Evolutionary conservation across 2,888 invertebrate genomes (phyloP).

Genomic region (Lithophane socia): DNA sequence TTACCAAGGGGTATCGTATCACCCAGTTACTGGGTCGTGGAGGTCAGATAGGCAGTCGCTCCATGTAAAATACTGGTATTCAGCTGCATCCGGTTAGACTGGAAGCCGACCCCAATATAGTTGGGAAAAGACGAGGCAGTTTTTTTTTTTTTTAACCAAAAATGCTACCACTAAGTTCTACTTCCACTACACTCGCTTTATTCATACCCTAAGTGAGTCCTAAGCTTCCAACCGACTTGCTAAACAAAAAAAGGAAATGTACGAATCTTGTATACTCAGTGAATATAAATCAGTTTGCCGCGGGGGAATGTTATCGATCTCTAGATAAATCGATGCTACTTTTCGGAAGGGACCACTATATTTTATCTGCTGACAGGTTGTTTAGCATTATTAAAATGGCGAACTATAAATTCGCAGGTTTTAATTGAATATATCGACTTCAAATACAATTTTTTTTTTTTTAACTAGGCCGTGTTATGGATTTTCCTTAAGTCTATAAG

Average conservation of each 20-base stretch:
- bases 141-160: background rate
- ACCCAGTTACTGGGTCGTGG: too few relatives aligned
- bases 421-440: slow-evolving; percentile 33
- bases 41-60: too few relatives aligned
- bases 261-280: slow-evolving; percentile 45
- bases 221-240: slow-evolving; percentile 31
- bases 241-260: slow-evolving; percentile 60
- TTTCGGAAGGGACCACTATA: slow-evolving; percentile 45
- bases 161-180: too few relatives aligned
- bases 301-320: slow-evolving; percentile 49
- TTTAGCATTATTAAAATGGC: slow-evolving; percentile 35
- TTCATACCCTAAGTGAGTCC: background rate
- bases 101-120: too few relatives aligned
- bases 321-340: slow-evolving; percentile 49
- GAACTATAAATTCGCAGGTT: slow-evolving; percentile 29
- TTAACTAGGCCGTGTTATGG: background rate
- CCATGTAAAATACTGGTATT: too few relatives aligned
- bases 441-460: background rate
- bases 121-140: too few relatives aligned
- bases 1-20: too few relatives aligned
- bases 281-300: slow-evolving; percentile 65
- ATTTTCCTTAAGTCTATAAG: slow-evolving; percentile 1
- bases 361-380: slow-evolving; percentile 43
- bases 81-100: too few relatives aligned
- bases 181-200: background rate